Evolutionary conservation across 2,113 vertebrate species (phyloP).

Genomic region (sheep (Ovis aries)): ARS-UI_Ramb_v3.0 NC_056064.1:21041001-21041500

Average conservation of each 20-base stretch:
- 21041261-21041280: constrained; percentile 52
- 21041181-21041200: constrained; percentile 50
- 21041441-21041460: constrained; percentile 25
- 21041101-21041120: constrained; percentile 26
- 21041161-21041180: constrained; percentile 58
- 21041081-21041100: constrained; percentile 32
- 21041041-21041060: not conserved
- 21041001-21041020: not conserved
- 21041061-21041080: constrained; percentile 3
- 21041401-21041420: constrained; percentile 40
- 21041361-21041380: not conserved
- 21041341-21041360: constrained; percentile 3
- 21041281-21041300: constrained; percentile 31
- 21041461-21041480: constrained; percentile 48
- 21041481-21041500: constrained; percentile 71
- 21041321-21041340: constrained; percentile 12
- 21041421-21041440: constrained; percentile 23
- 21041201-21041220: constrained; percentile 30
- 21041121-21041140: not conserved
- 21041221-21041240: constrained; percentile 43
- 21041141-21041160: constrained; percentile 9
- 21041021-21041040: not conserved
- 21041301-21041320: constrained; percentile 29
- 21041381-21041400: not conserved
- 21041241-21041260: constrained; percentile 51